These are phyloP conservation scores for Engystomops pustulosus DNA, from an alignment of 2,113 vertebrate genomes.

Conservation along the genomic window DNA sequence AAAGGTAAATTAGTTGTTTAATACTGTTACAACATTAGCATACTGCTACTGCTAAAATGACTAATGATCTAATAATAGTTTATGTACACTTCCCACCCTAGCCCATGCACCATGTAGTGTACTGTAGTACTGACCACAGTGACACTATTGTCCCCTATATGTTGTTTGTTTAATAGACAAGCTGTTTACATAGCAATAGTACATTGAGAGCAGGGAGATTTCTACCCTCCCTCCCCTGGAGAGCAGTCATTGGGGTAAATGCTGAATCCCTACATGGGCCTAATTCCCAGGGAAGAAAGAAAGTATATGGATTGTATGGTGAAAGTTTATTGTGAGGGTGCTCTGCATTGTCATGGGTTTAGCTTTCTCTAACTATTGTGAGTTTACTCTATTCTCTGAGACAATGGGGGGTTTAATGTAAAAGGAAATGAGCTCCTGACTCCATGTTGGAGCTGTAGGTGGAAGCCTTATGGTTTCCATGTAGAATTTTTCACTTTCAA, in stretches of 20 bases:
- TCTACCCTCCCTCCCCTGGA: constrained; percentile 16
- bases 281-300: constrained; percentile 54
- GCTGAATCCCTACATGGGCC: constrained; percentile 58
- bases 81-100: neutral
- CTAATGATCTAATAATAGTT: neutral
- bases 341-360: constrained; percentile 39
- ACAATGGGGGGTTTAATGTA: constrained; percentile 50
- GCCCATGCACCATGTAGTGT: neutral
- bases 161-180: constrained; percentile 8
- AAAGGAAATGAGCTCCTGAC: constrained; percentile 50
- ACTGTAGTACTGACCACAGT: neutral
- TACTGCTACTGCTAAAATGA: neutral
- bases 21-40: too few relatives aligned
- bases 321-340: constrained; percentile 61
- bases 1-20: too few relatives aligned
- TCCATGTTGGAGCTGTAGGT: constrained; percentile 22
- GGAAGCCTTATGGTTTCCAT: neutral
- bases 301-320: constrained; percentile 9
- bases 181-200: constrained; percentile 23
- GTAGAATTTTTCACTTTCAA: neutral
- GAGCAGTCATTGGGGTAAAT: constrained; percentile 69
- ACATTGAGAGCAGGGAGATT: neutral
- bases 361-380: constrained; percentile 39
- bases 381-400: constrained; percentile 25
- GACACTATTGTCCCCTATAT: neutral